Base-by-base conservation (phyloP, 1,140 invertebrate genomes). In the Hypothenemus hampei region DNA sequence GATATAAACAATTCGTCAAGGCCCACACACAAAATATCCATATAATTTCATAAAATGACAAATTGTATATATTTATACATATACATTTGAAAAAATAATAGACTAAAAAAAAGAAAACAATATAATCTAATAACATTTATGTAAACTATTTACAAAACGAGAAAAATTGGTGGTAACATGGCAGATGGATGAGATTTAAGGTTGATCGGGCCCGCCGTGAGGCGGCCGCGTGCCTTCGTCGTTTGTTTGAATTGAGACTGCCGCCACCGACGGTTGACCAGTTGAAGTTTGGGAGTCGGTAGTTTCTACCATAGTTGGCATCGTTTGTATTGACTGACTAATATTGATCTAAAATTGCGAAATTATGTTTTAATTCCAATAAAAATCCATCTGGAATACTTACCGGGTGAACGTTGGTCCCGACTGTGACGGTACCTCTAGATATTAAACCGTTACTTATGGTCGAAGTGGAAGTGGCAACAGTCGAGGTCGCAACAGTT, bases 301-400 rank as follows among this genome's bases (percentile, higher is more conserved):
- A 2, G 75, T 70, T 40, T 76, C 75, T 10, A 73, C 71, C 0
- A 71, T 68, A 26, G 76, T 71, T 4, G 75, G 47, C 22, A 58
- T 74, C 21, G 77, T 78, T 63, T 79, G 77, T 43, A 66, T 65
- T 19, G 65, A 65, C 59, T 77, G 75, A 35, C 56, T 65, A 11
- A 64, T 65, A 18, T 35, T 57, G 2, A 57, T 36, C 54, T 57
- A 33, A 23, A 36, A 36, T 8, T 36, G 18, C 7, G 16, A 37
- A 37, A 16, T 15, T 37, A 7, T 15, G 15, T 16, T 7, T 37
- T 37, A 16, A 37, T 11, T 31, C 8, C 1, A 31, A 11, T 8
- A 3, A 31, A 11, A 13, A 11, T 11, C 13, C 13, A 2, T 3
- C 3, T 31, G 26, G 26, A 31, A 13, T 37, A 50, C 59, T 61